Evolutionary conservation across 2,888 invertebrate genomes (phyloP), one percentile per base, ranked within the genome.

Genomic region (Peribatodes rhomboidaria): DNA sequence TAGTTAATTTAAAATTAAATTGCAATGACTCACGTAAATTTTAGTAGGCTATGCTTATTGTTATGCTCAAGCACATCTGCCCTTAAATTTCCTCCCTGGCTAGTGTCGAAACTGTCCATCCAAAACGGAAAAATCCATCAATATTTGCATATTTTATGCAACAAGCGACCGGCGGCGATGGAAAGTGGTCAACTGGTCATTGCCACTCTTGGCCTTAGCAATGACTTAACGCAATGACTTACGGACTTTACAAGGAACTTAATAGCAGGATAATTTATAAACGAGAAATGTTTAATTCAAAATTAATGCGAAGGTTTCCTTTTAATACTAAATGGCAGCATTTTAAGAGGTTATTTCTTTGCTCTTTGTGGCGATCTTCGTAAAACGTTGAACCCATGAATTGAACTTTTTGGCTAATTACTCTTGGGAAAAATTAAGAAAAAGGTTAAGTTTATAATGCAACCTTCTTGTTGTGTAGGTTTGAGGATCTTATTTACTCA

Each of bases 181-280:
- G 64, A 65, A 60, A 65, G 64, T 65, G 64, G 64, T 65, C 59
- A 50, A 60, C 55, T 60, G 64, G 64, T 55, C 64, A 46, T 55
- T 60, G 64, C 59, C 64, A 44, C 64, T 65, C 42, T 18, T 60
- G 59, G 55, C 64, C 64, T 65, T 65, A 65, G 49, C 64, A 64
- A 64, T 64, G 64, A 64, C 64, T 64, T 59, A 54, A 64, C 55
- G 14, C 56, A 44, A 39, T 53, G 58, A 63, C 42, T 60, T 65
- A 65, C 55, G 55, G 59, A 39, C 54, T 58, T 47, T 54, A 42
- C 47, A 65, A 60, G 42, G 22, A 35, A 50, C 35, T 64, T 57
- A 46, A 47, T 47, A 20, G 31, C 55, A 42, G 22, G 37, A 54
- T 20, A 42, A 54, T 55, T 55, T 60, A 49, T 54, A 20, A 14